phyloP scores from a whole-genome alignment of 2,797 vertebrate genomes.

The Kryptolebias ocellatus region DNA sequence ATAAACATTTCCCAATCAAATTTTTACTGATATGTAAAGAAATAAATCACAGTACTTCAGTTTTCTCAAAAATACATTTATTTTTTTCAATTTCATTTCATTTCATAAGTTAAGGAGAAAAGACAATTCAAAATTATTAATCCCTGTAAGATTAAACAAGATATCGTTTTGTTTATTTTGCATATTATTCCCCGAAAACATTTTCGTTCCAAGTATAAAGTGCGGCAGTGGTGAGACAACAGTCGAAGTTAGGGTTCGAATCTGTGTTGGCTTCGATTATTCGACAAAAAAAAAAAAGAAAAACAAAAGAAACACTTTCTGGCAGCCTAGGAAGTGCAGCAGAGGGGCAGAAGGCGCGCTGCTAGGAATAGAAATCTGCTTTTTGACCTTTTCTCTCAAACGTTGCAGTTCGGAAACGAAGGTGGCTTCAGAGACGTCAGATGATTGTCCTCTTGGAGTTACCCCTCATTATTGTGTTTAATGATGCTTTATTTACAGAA shows the following conservation, averaged over 20 bases:
- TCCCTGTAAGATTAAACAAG: slow-evolving; percentile 41
- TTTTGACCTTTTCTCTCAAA: too few species aligned
- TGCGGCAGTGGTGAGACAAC: slow-evolving; percentile 76
- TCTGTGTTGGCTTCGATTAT: too few species aligned
- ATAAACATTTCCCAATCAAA: too few species aligned
- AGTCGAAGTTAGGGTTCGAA: slow-evolving; percentile 38
- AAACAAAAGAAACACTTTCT: not conserved
- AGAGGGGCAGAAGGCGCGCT: not conserved
- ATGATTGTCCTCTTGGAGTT: slow-evolving; percentile 35
- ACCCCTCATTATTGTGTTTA: not conserved
- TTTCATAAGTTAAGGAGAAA: slow-evolving; percentile 37
- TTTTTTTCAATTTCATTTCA: slow-evolving; percentile 38
- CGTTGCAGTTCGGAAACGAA: not conserved
- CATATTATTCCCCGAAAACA: slow-evolving; percentile 19
- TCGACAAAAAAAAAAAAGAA: too few species aligned
- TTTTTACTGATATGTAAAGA: too few species aligned
- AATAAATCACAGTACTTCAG: not conserved
- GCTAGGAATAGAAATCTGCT: too few species aligned
- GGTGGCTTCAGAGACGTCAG: slow-evolving; percentile 20
- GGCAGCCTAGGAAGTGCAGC: not conserved
- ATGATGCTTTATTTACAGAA: not conserved
- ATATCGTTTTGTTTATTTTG: slow-evolving; percentile 22
- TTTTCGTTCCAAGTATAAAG: slow-evolving; percentile 64
- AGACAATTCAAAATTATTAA: slow-evolving; percentile 41
- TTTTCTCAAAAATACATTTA: slow-evolving; percentile 11